Conservation (phyloP, 2,797 vertebrate species). For the Scleropages formosus region DNA sequence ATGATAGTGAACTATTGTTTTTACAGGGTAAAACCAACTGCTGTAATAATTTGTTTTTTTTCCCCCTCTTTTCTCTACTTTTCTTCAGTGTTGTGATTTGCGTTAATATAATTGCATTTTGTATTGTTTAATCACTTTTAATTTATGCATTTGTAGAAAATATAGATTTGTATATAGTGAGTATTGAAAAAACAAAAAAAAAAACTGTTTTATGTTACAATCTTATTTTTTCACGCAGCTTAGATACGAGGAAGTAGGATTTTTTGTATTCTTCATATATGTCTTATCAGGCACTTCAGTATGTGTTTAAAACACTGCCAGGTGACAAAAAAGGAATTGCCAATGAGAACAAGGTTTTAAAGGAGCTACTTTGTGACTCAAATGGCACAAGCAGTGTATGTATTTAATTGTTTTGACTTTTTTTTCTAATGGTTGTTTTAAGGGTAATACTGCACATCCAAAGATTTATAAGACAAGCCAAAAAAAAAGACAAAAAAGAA, state of each 20-base stretch:
- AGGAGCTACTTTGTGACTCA: slow-evolving; percentile 77
- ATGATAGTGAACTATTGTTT: slow-evolving; percentile 82
- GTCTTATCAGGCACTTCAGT: slow-evolving; percentile 81
- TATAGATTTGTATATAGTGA: slow-evolving; percentile 94
- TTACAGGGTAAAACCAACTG: slow-evolving; percentile 96
- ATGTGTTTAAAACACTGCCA: slow-evolving; percentile 91
- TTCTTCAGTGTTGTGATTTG: slow-evolving; percentile 81
- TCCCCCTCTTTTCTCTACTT: slow-evolving; percentile 71
- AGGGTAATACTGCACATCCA: slow-evolving; percentile 83
- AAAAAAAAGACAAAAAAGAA: slow-evolving; percentile 60
- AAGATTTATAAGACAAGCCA: slow-evolving; percentile 81
- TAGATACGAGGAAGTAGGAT: slow-evolving; percentile 75
- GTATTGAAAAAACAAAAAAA: slow-evolving; percentile 61
- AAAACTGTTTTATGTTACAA: slow-evolving; percentile 86
- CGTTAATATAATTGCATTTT: slow-evolving; percentile 88
- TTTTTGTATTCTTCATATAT: slow-evolving; percentile 76
- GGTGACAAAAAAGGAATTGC: slow-evolving; percentile 77
- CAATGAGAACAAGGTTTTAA: slow-evolving; percentile 73
- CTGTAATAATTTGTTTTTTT: slow-evolving; percentile 91
- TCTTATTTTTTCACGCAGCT: slow-evolving; percentile 81
- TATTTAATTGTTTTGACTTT: slow-evolving; percentile 79
- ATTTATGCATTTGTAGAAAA: slow-evolving; percentile 95
- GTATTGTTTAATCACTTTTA: slow-evolving; percentile 87
- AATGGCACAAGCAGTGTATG: slow-evolving; percentile 77
- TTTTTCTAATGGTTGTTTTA: slow-evolving; percentile 77